Percentiles rank a stretch among this genome's conserved stretches.
Conservation (phyloP, 1,140 invertebrate genomes). For the Drosophila murphyi region DNA sequence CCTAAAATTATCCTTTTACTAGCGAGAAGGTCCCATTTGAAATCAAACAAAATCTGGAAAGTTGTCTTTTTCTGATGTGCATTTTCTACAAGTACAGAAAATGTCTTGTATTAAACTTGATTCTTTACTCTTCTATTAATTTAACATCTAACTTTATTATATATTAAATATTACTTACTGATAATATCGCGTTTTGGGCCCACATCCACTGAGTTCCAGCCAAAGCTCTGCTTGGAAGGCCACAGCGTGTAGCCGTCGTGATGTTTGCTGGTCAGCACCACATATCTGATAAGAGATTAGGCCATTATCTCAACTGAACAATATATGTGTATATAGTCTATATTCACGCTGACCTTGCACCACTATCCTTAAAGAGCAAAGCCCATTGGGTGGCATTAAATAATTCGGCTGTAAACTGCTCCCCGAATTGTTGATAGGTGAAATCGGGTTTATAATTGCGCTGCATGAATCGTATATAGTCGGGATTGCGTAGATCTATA, state of each 20-base stretch:
- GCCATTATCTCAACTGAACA: background rate
- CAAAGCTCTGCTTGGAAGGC: constrained; percentile 93
- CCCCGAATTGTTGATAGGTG: constrained; percentile 94
- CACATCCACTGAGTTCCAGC: constrained; percentile 95
- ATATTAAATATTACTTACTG: constrained; percentile 84
- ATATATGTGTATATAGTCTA: constrained; percentile 2
- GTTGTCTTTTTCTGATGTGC: too few species aligned
- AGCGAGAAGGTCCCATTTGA: too few species aligned
- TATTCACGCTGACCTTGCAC: constrained; percentile 88
- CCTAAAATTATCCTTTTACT: too few species aligned
- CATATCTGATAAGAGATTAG: constrained; percentile 87
- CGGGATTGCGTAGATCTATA: constrained; percentile 56
- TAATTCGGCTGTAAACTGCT: constrained; percentile 92
- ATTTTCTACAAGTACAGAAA: too few species aligned
- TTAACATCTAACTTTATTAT: too few species aligned
- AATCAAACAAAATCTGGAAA: too few species aligned
- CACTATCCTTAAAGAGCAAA: constrained; percentile 89
- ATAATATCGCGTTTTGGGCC: constrained; percentile 94
- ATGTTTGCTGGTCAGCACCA: constrained; percentile 97
- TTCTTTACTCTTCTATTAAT: too few species aligned
- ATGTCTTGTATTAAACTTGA: too few species aligned
- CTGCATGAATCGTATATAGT: constrained; percentile 88
- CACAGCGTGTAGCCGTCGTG: constrained; percentile 96
- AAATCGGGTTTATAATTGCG: constrained; percentile 92
- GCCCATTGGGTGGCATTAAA: constrained; percentile 92